Base-by-base conservation (phyloP, 2,113 vertebrate species). In the Nerophis lumbriciformis region DNA sequence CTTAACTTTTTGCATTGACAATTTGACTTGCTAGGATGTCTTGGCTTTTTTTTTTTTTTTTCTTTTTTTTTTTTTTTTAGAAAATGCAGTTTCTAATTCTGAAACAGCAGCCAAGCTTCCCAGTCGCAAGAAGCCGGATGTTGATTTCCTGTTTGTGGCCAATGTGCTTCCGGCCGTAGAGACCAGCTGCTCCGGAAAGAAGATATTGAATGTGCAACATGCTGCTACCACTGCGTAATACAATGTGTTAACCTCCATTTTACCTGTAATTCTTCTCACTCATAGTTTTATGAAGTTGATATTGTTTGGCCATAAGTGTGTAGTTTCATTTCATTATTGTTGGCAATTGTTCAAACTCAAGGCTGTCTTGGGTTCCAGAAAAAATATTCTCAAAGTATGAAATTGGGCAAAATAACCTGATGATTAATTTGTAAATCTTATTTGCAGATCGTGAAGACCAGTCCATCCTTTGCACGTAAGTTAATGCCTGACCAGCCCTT, bases 401-500 rank as follows among this genome's bases (percentile, higher is more conserved):
- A 28, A 28, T 28, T 3, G 28, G 28, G 28, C 3, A 28, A 28
- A 28, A 19, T 35, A 2, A 10, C 19, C 21, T 15, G 13, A 37
- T 72, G 14, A 62, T 55, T 6, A 21, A 35, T 45, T 77, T 84
- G 12, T 19, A 0, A 2, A 0, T 67, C 56, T 53, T 15, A 69
- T 53, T 80, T 75, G 83, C 78, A 99, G 97, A 99, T 87, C 93
- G 97, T 61, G 97, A 99, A 85, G 97, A 99, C 83, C 97, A 99
- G 85, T 95, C 97, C 79, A 98, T 99, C 76, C 90, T 99, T 75
- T 99, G 97, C 97, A 99, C 97, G 97, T 99, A 90, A 96, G 97
- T 97, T 74, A 78, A 12, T 52, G 3, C 47, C 21, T 16, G 4
- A 16, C 15, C 8, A 9, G 5, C 13, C 15, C 4, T 11, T 44